Evolutionary conservation across 2,888 invertebrate genomes (phyloP), one percentile per base, ranked within the genome.

Genomic region (Caenorhabditis panamensis): DNA sequence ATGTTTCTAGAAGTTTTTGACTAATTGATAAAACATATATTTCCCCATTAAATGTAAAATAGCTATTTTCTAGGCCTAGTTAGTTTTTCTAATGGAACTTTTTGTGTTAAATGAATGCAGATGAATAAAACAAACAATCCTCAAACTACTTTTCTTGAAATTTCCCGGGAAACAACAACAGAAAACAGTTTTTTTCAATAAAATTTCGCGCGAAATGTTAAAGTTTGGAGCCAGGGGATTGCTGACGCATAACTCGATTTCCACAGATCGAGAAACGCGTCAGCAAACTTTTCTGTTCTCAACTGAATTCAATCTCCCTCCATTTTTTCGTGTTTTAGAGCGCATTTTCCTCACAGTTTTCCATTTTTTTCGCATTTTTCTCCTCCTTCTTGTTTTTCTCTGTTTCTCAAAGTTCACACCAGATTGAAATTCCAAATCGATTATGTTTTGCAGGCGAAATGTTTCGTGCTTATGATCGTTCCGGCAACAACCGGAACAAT

Each of bases 261-360:
- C 56, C 26, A 31, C 1, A 22, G 9, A 16, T 16, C 41, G 13
- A 41, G 16, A 67, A 67, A 8, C n/a, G 56, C 56, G 67, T 37
- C 37, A 59, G 16, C 13, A 16, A 66, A 41, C 13, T 41, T 41
- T 13, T 16, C 3, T 13, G 41, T 9, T 41, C 3, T 2, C 41
- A 66, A 41, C 13, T 41, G 22, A 24, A 24, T 68, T 68, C 18
- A 24, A 58, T 31, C 22, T 28, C 11, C 58, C 58, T 26, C 58
- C 20, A 9, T 36, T 49, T 31, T 3, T 66, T 24, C 1, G 22
- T 16, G 13, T n/a, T n/a, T n/a, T 20, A 49, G 67, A 47, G 67
- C 67, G 49, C 44, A 31, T n/a, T 68, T 68, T 56, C 47, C 16
- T 41, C 31, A 26, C 56, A 67, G 22, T 51, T 63, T 51, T 64